These are phyloP conservation scores for Pyralis farinalis DNA, from an alignment of 2,888 invertebrate species.

Conservation along the genomic window DNA sequence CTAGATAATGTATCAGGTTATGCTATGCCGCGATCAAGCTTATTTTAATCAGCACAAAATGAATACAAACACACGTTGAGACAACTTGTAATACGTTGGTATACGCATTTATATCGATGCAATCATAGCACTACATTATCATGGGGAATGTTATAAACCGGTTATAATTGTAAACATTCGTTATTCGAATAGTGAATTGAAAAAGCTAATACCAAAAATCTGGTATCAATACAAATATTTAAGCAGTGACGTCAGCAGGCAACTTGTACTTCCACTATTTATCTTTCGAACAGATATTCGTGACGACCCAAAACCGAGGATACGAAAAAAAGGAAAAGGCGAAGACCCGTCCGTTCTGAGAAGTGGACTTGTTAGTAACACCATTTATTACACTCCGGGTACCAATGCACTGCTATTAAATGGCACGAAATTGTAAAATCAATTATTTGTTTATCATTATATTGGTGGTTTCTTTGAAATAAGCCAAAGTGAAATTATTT, in stretches of 20 bases:
- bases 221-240: slow-evolving; percentile 18
- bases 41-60: too few relatives aligned
- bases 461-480: slow-evolving; percentile 11
- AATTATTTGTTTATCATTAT: slow-evolving; percentile 36
- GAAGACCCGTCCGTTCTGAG: slow-evolving; percentile 57
- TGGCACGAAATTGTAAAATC: slow-evolving; percentile 44
- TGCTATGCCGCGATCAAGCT: too few relatives aligned
- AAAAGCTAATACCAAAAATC: background rate
- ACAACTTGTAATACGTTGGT: too few relatives aligned
- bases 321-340: slow-evolving; percentile 35
- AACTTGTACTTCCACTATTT: slow-evolving; percentile 55
- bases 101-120: too few relatives aligned
- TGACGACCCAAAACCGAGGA: slow-evolving; percentile 58
- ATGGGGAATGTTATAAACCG: background rate
- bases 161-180: too few relatives aligned
- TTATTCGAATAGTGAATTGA: too few relatives aligned
- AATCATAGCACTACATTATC: background rate
- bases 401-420: slow-evolving; percentile 34
- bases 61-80: too few relatives aligned
- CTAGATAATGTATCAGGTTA: too few relatives aligned
- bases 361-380: slow-evolving; percentile 65
- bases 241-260: slow-evolving; percentile 42
- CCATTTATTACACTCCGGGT: slow-evolving; percentile 71
- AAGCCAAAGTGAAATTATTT: background rate
- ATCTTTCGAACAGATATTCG: slow-evolving; percentile 58